Evolutionary conservation across 2,113 vertebrate genomes (phyloP).

Genomic region (Melanocharis versteri): DNA sequence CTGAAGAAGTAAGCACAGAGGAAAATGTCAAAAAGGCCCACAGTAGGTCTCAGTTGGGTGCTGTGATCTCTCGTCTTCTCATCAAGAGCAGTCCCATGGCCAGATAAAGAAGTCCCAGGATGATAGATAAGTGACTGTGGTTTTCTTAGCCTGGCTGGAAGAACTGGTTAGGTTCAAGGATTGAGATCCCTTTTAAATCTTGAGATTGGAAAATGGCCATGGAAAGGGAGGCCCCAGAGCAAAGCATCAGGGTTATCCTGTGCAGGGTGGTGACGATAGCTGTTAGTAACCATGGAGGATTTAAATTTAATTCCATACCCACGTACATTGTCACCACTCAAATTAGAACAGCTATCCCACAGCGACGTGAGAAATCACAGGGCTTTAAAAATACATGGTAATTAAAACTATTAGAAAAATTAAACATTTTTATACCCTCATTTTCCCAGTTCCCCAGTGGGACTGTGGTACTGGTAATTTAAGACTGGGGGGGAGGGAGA

Average conservation of each 20-base stretch:
- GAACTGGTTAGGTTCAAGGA: not conserved
- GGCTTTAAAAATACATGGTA: slow-evolving; percentile 6
- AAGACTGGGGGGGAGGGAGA: not conserved
- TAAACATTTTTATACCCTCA: not conserved
- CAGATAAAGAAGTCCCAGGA: not conserved
- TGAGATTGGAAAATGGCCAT: not conserved
- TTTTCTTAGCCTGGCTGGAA: not conserved
- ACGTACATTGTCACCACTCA: slow-evolving; percentile 13
- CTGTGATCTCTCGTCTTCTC: not conserved
- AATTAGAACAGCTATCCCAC: slow-evolving; percentile 27
- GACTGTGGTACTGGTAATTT: not conserved
- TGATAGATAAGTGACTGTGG: not conserved
- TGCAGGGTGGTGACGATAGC: not conserved
- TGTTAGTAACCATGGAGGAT: not conserved
- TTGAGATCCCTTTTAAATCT: not conserved
- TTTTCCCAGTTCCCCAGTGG: not conserved
- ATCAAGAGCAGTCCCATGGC: not conserved
- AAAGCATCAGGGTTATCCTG: not conserved
- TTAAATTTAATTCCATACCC: slow-evolving; percentile 29
- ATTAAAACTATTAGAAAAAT: slow-evolving; percentile 51
- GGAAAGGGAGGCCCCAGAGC: not conserved
- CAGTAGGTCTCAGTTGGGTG: fast-evolving
- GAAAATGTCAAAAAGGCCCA: not conserved
- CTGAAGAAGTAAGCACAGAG: not conserved
- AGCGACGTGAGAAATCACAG: not conserved